A percentile compares a stretch with the other conserved stretches of the same genome.
Evolutionary conservation across 2,888 invertebrate species (phyloP).

Genomic region (Dascillus cervinus): DNA sequence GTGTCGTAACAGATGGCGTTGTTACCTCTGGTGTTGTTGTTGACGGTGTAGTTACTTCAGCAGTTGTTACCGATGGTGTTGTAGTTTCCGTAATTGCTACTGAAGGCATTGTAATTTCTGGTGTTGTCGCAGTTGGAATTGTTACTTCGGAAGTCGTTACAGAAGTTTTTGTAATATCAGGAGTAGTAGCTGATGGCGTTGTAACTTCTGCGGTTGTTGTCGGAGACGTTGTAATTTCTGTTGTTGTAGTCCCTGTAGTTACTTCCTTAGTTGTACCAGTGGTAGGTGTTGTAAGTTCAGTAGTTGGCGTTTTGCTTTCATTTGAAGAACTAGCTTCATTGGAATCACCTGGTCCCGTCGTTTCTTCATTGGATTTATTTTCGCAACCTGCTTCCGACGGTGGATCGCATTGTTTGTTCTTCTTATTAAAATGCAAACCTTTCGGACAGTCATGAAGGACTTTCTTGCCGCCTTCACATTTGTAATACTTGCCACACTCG

Average conservation of each 20-base stretch:
- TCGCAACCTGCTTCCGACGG: conserved; percentile 15
- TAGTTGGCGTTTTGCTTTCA: neutral
- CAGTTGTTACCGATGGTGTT: neutral
- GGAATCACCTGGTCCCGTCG: no score
- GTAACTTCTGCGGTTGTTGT: no score
- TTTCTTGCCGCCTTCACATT: conserved; percentile 13
- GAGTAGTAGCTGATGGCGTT: no score
- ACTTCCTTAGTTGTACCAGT: no score
- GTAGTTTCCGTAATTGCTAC: neutral
- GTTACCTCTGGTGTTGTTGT: no score
- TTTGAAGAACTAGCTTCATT: neutral
- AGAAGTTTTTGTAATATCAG: no score
- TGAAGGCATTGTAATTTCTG: neutral
- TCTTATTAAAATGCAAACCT: conserved; percentile 18
- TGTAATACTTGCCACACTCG: conserved; percentile 17
- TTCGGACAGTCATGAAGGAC: conserved; percentile 14
- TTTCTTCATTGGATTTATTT: neutral
- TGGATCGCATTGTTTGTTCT: conserved; percentile 18
- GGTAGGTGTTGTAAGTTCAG: no score
- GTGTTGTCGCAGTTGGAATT: conserved; percentile 1
- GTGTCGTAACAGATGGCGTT: no score
- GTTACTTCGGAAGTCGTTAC: no score
- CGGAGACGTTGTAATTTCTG: no score
- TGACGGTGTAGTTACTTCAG: no score
- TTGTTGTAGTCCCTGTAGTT: no score